Conservation (phyloP, 2,888 invertebrate genomes). For the Bombylius major region DNA sequence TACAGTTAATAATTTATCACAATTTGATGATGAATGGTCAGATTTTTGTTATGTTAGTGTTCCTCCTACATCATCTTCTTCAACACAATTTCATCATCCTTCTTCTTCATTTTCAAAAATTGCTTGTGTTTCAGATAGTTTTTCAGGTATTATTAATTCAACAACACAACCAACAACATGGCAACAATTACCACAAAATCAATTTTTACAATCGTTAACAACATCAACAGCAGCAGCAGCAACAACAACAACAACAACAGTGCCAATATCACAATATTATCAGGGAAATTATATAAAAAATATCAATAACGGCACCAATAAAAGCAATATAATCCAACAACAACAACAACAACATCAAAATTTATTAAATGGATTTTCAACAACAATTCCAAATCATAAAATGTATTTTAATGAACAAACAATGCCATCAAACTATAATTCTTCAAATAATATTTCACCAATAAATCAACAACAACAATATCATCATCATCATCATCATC, state of each 20-base stretch:
- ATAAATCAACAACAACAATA: background rate
- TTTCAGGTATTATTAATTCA: background rate
- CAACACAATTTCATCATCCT: slow-evolving; percentile 25
- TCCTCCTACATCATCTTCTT: slow-evolving; percentile 18
- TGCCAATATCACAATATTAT: background rate
- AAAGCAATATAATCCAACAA: background rate
- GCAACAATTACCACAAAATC: background rate
- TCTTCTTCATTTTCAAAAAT: slow-evolving; percentile 5
- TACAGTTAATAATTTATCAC: background rate
- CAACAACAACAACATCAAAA: background rate
- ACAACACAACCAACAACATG: background rate
- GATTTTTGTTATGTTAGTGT: slow-evolving; percentile 42
- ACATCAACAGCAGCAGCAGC: slow-evolving; percentile 16
- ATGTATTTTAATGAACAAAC: too few species aligned
- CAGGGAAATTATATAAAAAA: background rate
- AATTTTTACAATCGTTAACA: slow-evolving; percentile 9
- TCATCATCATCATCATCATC: slow-evolving; percentile 3
- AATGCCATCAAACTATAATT: too few species aligned
- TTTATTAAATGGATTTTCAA: background rate
- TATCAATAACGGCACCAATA: background rate
- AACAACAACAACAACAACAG: slow-evolving; percentile 15
- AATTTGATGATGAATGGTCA: slow-evolving; percentile 42
- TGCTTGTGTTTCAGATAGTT: background rate
- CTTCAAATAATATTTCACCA: too few species aligned
- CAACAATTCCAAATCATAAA: too few species aligned